Base-by-base conservation (phyloP, 2,113 vertebrate species). In the Ivindomyrus marchei region DNA sequence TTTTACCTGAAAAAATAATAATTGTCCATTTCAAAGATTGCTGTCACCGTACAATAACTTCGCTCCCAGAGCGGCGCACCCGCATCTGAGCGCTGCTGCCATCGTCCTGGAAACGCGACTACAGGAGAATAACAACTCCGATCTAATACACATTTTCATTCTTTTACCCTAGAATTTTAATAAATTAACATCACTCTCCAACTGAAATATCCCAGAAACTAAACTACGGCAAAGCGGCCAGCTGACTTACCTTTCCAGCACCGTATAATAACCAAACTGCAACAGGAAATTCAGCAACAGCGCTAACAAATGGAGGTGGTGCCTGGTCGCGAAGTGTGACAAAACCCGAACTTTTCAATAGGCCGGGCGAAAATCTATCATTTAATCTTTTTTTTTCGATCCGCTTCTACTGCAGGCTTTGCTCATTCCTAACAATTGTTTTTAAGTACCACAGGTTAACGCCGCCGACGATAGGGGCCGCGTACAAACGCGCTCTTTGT, bases 271-370 rank as follows among this genome's bases (percentile, higher is more conserved):
- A 94, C 92, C 93, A 91, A 21, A 92, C 92, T 94, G 95, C 95
- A 93, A 96, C 96, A 96, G 96, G 96, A 96, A 96, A 94, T 95
- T 92, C 92, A 90, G 92, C 93, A 90, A 89, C 93, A 50, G 92
- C 92, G 90, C 93, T 94, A 93, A 94, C 95, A 94, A 95, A 96
- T 94, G 94, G 94, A 92, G 93, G 92, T 92, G 90, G 92, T 90
- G 92, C 92, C 88, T 77, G 46, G 21, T 50, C 15, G n/a, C 52
- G 46, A 49, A 13, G 39, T 84, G 83, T n/a, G 36, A 85, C 80
- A 85, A 52, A 47, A 74, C 88, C 4, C 4, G 21, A 80, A 70
- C 45, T 85, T 86, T 66, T 42, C 80, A 36, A 62, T 45, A 11
- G 52, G 74, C 19, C 39, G 2, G 80, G 52, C 17, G 45, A 53